These are phyloP conservation scores for Pachyuromys duprasi DNA, from an alignment of 2,797 vertebrate genomes.

Conservation along the genomic window DNA sequence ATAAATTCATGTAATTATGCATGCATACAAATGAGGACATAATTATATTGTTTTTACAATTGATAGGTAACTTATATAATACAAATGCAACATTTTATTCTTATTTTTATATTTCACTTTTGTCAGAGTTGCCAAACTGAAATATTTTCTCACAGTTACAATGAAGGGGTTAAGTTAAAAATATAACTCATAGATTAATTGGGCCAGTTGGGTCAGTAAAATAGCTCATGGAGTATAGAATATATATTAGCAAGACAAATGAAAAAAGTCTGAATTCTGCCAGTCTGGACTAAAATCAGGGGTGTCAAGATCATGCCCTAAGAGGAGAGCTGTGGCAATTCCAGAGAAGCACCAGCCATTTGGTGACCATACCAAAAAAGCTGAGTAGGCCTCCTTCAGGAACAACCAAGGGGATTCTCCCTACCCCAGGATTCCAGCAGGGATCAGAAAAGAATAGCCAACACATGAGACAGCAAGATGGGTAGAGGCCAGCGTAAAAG, in stretches of 20 bases:
- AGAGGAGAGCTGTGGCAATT: neutral
- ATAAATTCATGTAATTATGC: neutral
- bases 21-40: neutral
- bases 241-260: conserved; percentile 68
- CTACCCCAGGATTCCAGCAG: too few relatives aligned
- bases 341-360: too few relatives aligned
- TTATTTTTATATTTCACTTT: conserved; percentile 30
- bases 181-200: conserved; percentile 73
- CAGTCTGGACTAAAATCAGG: conserved; percentile 57
- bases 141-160: conserved; percentile 67
- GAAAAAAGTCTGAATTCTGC: conserved; percentile 39
- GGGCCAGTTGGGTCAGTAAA: conserved; percentile 61
- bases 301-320: conserved; percentile 22
- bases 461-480: too few relatives aligned
- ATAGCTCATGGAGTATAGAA: conserved; percentile 60
- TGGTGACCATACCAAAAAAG: too few relatives aligned
- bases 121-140: conserved; percentile 53
- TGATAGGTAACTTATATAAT: neutral
- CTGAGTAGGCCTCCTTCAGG: too few relatives aligned
- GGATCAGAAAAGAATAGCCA: too few relatives aligned
- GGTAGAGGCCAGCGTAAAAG: too few relatives aligned
- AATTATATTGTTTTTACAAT: neutral
- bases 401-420: too few relatives aligned
- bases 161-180: conserved; percentile 64
- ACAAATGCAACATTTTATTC: neutral